A percentile compares a stretch with the other conserved stretches of the same genome.
phyloP scores from a whole-genome alignment of 1,140 invertebrate species.

The Doryteuthis pealeii region DNA sequence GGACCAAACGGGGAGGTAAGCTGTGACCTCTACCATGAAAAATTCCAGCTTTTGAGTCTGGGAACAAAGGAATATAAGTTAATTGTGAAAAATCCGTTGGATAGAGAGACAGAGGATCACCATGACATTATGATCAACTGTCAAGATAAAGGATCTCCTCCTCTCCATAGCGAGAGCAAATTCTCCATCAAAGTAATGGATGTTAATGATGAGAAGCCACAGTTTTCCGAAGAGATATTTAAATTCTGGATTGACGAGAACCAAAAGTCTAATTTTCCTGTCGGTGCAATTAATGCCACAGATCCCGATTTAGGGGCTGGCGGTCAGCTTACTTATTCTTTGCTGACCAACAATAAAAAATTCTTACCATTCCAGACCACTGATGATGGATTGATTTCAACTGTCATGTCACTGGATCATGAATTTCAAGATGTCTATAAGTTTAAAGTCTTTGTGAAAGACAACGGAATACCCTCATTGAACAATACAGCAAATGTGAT shows the following conservation, averaged over 20 bases:
- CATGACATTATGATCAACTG: constrained; percentile 87
- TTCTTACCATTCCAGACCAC: constrained; percentile 41
- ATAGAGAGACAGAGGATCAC: constrained; percentile 82
- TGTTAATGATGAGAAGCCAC: constrained; percentile 89
- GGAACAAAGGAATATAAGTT: constrained; percentile 36
- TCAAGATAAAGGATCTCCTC: constrained; percentile 71
- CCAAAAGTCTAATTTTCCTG: constrained; percentile 78
- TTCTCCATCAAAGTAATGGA: constrained; percentile 89
- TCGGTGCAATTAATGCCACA: constrained; percentile 70
- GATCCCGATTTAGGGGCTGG: constrained; percentile 59
- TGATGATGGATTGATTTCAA: background rate
- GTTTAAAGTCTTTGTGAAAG: too few species aligned
- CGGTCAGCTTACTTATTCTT: constrained; percentile 58
- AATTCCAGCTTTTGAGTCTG: constrained; percentile 21
- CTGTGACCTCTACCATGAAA: constrained; percentile 60
- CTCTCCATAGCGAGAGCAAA: constrained; percentile 84
- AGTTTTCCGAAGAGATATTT: constrained; percentile 86
- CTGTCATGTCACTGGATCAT: background rate
- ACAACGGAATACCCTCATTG: too few species aligned
- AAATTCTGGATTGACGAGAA: constrained; percentile 88
- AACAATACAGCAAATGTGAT: too few species aligned
- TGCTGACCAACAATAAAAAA: constrained; percentile 68
- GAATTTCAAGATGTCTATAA: too few species aligned
- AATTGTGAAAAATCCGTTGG: constrained; percentile 69
- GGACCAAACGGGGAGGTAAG: constrained; percentile 84